Base-by-base conservation (phyloP, 2,113 vertebrate species). In the Triplophysa dalaica region DNA sequence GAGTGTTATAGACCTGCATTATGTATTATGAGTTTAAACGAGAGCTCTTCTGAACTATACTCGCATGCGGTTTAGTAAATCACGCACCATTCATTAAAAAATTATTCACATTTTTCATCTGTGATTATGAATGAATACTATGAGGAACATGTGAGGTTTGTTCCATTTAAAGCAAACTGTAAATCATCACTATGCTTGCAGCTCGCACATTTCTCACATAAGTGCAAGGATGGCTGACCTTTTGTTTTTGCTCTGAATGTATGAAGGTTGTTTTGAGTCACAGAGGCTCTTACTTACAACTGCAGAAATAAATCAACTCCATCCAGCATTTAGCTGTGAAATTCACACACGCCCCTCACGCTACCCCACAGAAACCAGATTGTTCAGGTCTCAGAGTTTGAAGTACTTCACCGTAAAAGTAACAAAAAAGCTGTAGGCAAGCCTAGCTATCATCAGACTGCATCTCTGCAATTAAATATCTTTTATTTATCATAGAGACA, bases 211-310 rank as follows among this genome's bases (percentile, higher is more conserved):
- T 77, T 77, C 74, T 54, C 62, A 77, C 45, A 17, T 54, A 16
- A 56, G 60, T 79, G 70, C 60, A 73, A 72, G 69, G 79, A 81
- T 78, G 61, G 62, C 21, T 85, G 81, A 83, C 78, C 84, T 85
- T 85, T 83, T 83, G 79, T 85, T 62, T 83, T 85, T 83, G 84
- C 78, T 60, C 52, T 69, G 60, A 75, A 70, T 83, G 70, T 70
- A 79, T 19, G 81, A 76, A 79, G 81, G 81, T 77, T 81, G 84
- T 81, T 80, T 85, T 85, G 81, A 85, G 78, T 85, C 84, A 80
- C 78, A 76, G 72, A 74, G 72, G 29, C 29, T 29, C 4, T 4
- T 29, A 29, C 78, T 80, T 75, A 80, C 78, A 81, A 83, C 83
- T 85, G 75, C 79, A 76, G 75, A 83, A 79, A 85, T 85, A 83